Percentiles rank a stretch among this genome's conserved stretches.
These are phyloP conservation scores for Rutpela maculata DNA, from an alignment of 2,888 invertebrate genomes.

Conservation along the genomic window DNA sequence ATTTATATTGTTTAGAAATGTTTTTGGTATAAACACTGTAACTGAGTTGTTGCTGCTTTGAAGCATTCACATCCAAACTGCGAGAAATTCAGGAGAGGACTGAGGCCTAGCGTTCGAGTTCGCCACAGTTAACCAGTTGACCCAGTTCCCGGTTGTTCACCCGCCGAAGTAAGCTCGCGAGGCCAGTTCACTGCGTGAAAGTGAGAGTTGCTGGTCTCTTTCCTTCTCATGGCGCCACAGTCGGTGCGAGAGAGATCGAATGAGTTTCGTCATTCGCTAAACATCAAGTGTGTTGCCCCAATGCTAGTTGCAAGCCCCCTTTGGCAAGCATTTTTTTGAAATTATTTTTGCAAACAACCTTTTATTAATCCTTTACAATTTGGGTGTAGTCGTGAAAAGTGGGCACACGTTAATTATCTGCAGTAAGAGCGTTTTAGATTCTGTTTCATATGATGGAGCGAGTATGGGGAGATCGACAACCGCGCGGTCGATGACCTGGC, in stretches of 20 bases:
- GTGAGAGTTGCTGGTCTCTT: conserved; percentile 76
- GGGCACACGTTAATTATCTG: conserved; percentile 47
- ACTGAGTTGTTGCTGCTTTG: conserved; percentile 28
- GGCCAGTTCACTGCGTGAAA: conserved; percentile 79
- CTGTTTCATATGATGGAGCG: conserved; percentile 14
- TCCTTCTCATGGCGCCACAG: conserved; percentile 57
- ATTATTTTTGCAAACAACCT: conserved; percentile 50
- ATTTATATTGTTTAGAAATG: conserved; percentile 24
- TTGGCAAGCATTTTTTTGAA: conserved; percentile 25
- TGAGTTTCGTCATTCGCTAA: conserved; percentile 63
- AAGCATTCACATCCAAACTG: conserved; percentile 72
- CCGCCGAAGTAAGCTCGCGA: conserved; percentile 76
- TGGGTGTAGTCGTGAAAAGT: conserved; percentile 40
- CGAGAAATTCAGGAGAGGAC: conserved; percentile 77
- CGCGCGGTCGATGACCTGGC: conserved; percentile 52
- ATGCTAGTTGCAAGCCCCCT: conserved; percentile 53
- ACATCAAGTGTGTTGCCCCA: conserved; percentile 57
- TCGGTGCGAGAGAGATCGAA: conserved; percentile 54
- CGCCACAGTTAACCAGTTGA: conserved; percentile 82
- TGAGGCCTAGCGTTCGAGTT: conserved; percentile 78
- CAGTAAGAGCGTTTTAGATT: conserved; percentile 15
- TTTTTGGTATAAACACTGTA: conserved; percentile 33
- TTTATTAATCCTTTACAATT: conserved; percentile 9
- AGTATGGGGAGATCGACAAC: conserved; percentile 36
- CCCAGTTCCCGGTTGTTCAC: conserved; percentile 87